Evolutionary conservation across 2,113 vertebrate species (phyloP), one percentile per base, ranked within the genome.

Genomic region (Hystrix brachyura): DNA sequence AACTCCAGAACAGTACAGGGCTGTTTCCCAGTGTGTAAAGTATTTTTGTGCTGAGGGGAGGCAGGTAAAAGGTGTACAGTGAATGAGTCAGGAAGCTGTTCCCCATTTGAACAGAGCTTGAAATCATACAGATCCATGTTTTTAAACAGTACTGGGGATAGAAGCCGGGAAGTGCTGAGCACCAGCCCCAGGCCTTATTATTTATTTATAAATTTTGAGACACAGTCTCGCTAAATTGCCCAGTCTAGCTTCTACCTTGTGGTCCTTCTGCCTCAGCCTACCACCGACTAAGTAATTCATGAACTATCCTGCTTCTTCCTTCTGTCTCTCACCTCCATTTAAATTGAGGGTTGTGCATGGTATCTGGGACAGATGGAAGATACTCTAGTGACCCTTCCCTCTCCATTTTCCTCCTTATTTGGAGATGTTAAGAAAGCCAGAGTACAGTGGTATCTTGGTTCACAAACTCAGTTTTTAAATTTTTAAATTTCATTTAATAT

Each of bases 81-180:
- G 48, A 90, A 46, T 89, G 67, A 94, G 19, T 29, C 69, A 57
- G 43, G 60, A 92, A 96, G 57, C 67, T 21, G 4, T 86, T 91
- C 46, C 60, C 29, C 69, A 94, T 89, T 71, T n/a, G 79, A 91
- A 96, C 78, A 83, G 27, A 29, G 34, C 53, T 83, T 86, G 86
- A 88, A 95, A 19, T 34, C 9, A 32, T 59, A 86, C 15, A 91
- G 72, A 93, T 74, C 43, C 46, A 57, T 93, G 38, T 79, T 64
- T 13, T 59, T 32, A 62, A 62, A 7, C 64, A 79, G 48, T 55
- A 55, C 29, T 55, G 32, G 76, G 17, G 15, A 51, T 79, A 55
- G 32, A 67, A 85, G 18, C 17, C 83, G 53, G 46, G 62, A 12
- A 78, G 8, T 55, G 4, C 46, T 78, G 51, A 51, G 46, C 46